Conservation (phyloP, 2,797 vertebrate species). For the Siniperca undulata region DNA sequence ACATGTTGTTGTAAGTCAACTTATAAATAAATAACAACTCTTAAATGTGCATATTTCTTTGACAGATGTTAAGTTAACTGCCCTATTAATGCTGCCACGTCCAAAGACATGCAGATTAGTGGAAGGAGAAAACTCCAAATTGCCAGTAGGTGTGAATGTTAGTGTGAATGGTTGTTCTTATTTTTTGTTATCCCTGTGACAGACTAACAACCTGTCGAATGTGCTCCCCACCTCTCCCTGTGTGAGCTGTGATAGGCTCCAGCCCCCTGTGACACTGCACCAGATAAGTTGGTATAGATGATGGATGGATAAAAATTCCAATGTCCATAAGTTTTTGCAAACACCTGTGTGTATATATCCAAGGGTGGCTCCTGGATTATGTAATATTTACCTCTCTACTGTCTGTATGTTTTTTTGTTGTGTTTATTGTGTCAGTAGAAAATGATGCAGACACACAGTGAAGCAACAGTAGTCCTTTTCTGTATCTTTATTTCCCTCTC, state of each 20-base stretch:
- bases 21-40: no score
- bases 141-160: not conserved
- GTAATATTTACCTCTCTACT: not conserved
- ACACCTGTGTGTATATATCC: not conserved
- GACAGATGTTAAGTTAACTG: no score
- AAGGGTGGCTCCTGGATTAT: conserved; percentile 1
- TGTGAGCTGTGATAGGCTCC: not conserved
- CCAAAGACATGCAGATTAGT: not conserved
- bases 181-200: not conserved
- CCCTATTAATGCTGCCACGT: not conserved
- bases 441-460: conserved; percentile 42
- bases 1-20: no score
- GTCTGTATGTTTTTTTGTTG: not conserved
- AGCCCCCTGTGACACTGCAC: not conserved
- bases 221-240: not conserved
- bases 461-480: conserved; percentile 21
- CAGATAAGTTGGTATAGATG: not conserved
- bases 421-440: conserved; percentile 24
- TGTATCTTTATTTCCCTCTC: conserved; percentile 29
- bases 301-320: not conserved
- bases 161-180: not conserved
- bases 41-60: no score
- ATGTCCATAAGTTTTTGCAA: conserved; percentile 3
- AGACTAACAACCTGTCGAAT: not conserved
- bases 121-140: not conserved